Percentiles rank a stretch among this genome's conserved stretches.
phyloP scores from a whole-genome alignment of 2,888 invertebrate species.

The Therioaphis trifolii region DNA sequence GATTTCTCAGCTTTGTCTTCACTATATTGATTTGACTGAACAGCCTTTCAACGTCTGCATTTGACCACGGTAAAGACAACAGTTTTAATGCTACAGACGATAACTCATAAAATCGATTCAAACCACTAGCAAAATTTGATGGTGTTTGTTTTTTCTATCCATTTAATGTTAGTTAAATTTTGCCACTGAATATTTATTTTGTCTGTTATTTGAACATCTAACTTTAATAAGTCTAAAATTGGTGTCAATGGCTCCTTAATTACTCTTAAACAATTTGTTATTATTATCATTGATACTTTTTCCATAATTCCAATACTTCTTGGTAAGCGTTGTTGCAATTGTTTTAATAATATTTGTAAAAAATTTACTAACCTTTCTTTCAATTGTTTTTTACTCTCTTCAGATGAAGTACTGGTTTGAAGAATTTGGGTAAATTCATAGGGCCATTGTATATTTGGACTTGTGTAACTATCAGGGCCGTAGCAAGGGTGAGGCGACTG shows the following conservation, averaged over 20 bases:
- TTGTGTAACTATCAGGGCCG: neutral
- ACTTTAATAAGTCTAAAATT: neutral
- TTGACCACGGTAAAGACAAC: no score
- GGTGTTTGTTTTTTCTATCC: neutral
- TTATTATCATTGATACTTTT: neutral
- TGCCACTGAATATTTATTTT: constrained; percentile 1
- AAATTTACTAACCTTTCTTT: neutral
- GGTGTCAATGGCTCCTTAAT: neutral
- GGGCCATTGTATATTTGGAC: neutral
- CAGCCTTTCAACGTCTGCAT: constrained; percentile 65
- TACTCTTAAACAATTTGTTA: neutral
- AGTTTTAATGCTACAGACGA: no score
- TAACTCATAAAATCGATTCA: neutral
- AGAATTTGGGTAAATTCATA: neutral
- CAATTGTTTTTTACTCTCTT: neutral
- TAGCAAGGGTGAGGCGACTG: no score
- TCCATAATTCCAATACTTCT: neutral
- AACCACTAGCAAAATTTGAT: neutral
- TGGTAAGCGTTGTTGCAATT: neutral
- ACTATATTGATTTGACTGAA: constrained; percentile 66
- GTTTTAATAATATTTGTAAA: neutral
- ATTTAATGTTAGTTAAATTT: neutral
- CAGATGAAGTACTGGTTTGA: neutral
- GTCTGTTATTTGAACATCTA: neutral
- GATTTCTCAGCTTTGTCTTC: constrained; percentile 65